Conservation (phyloP, 1,140 invertebrate species). For the honey bee (Apis mellifera) region DNA sequence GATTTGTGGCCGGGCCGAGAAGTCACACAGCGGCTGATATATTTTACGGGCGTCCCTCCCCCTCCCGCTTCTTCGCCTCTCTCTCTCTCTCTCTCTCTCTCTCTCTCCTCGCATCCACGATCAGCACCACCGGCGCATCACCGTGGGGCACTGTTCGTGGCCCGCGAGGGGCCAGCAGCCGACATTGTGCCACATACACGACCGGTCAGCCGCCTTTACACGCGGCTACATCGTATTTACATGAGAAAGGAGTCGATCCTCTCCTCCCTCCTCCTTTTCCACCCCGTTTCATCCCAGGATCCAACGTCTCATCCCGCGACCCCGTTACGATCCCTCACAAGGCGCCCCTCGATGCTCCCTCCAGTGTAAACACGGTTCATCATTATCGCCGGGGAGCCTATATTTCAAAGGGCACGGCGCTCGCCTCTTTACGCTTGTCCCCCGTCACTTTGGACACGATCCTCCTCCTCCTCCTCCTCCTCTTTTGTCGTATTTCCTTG, state of each 20-base stretch:
- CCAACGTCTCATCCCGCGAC: constrained; percentile 31
- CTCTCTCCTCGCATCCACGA: constrained; percentile 46
- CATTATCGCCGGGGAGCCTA: constrained; percentile 78
- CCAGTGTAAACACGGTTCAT: constrained; percentile 79
- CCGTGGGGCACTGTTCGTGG: constrained; percentile 19
- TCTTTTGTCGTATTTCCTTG: background rate
- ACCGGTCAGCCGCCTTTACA: constrained; percentile 79
- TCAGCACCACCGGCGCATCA: constrained; percentile 25
- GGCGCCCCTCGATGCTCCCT: constrained; percentile 67
- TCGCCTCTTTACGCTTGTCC: constrained; percentile 64
- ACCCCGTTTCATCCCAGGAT: constrained; percentile 33
- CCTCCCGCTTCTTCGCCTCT: constrained; percentile 33
- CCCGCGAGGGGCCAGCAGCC: constrained; percentile 64
- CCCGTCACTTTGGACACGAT: constrained; percentile 65
- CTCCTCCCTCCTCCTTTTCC: constrained; percentile 55
- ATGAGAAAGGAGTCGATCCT: constrained; percentile 79
- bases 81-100: background rate
- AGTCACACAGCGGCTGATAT: constrained; percentile 82
- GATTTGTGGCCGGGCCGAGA: constrained; percentile 81
- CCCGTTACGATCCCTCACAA: constrained; percentile 57
- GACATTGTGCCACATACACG: constrained; percentile 78
- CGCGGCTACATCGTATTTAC: constrained; percentile 81
- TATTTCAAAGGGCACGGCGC: constrained; percentile 70
- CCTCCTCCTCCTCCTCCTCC: constrained; percentile 21
- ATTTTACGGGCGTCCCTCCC: constrained; percentile 77